Evolutionary conservation across 1,140 invertebrate species (phyloP), one percentile per base, ranked within the genome.

Genomic region (Drosophila punjabiensis): DNA sequence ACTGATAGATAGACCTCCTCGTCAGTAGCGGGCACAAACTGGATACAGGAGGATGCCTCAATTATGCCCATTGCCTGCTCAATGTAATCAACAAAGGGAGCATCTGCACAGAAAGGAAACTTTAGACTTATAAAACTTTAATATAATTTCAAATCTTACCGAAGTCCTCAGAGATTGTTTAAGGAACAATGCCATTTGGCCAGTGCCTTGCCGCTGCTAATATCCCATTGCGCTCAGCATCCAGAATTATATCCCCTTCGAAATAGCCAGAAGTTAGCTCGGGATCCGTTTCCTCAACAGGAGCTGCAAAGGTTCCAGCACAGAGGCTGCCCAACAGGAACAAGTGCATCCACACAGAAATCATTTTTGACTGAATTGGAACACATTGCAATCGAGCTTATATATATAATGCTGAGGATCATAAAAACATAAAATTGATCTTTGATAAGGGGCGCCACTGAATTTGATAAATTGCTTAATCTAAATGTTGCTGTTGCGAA

Each of bases 171-270:
- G 76, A 68, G 28, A 91, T 91, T 39, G 65, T 82, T 43, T 91
- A 92, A 37, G 85, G 94, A 28, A 94, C 93, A 45, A 93, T 94
- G 43, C 92, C 82, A 48, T 86, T 86, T 11, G 83, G 79, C 83
- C 83, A 86, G 6, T 52, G 82, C 0, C n/a, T n/a, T 0, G 70
- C 43, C 8, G 33, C 20, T 4, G 39, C 6, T 1, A 81, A 7
- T 16, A 52, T 3, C 8, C 83, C 79, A 52, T 82, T 86, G 0
- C 79, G 66, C 1, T 14, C 6, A 4, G 48, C 50, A 4, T 87
- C 76, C 20, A 87, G 20, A 10, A 76, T 65, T 76, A 87, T 87
- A 10, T 87, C 83, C 5, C 79, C 79, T 18, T 87, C 45, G 20
- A 87, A 87, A n/a, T 76, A 87, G 6, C 79, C 83, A 10, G 67